A percentile compares a stretch with the other conserved stretches of the same genome.
Evolutionary conservation across 2,113 vertebrate genomes (phyloP).

Genomic region (Martes martes): DNA sequence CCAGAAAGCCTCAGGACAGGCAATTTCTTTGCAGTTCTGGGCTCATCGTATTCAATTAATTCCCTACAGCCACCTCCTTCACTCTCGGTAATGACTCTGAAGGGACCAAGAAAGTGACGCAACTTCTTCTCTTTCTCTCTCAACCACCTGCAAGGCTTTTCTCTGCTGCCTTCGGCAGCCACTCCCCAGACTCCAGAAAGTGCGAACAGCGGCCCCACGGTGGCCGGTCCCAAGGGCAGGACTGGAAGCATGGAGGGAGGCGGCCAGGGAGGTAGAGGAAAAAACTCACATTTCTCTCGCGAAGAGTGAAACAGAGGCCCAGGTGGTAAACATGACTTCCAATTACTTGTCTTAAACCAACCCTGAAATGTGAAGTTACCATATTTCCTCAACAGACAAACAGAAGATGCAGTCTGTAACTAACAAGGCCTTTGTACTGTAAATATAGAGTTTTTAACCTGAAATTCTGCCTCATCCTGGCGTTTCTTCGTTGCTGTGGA

Average conservation of each 20-base stretch:
- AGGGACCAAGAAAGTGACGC: slow-evolving; percentile 63
- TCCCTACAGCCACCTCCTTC: slow-evolving; percentile 1
- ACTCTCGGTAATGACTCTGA: slow-evolving; percentile 39
- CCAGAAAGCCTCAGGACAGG: neutral
- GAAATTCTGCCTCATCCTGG: neutral
- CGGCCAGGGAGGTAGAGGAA: neutral
- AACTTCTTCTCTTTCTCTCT: slow-evolving; percentile 15
- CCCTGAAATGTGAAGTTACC: slow-evolving; percentile 21
- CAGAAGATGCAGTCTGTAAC: neutral
- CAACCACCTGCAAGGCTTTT: slow-evolving; percentile 47
- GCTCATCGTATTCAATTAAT: slow-evolving; percentile 5
- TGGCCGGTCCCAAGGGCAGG: neutral
- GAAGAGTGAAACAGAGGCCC: neutral
- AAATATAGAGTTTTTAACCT: neutral
- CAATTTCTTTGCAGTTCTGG: slow-evolving; percentile 21
- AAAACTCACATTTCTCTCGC: slow-evolving; percentile 22
- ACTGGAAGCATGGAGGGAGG: neutral
- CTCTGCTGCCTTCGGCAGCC: neutral
- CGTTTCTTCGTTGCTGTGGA: neutral
- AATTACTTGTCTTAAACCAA: slow-evolving; percentile 33
- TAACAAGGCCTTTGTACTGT: neutral
- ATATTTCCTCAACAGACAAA: neutral
- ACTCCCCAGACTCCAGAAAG: slow-evolving; percentile 44
- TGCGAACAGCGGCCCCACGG: neutral
- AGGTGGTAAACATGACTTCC: slow-evolving; percentile 50